These are phyloP conservation scores for Cyphomyrus discorhynchus DNA, from an alignment of 2,113 vertebrate species.

Conservation along the genomic window DNA sequence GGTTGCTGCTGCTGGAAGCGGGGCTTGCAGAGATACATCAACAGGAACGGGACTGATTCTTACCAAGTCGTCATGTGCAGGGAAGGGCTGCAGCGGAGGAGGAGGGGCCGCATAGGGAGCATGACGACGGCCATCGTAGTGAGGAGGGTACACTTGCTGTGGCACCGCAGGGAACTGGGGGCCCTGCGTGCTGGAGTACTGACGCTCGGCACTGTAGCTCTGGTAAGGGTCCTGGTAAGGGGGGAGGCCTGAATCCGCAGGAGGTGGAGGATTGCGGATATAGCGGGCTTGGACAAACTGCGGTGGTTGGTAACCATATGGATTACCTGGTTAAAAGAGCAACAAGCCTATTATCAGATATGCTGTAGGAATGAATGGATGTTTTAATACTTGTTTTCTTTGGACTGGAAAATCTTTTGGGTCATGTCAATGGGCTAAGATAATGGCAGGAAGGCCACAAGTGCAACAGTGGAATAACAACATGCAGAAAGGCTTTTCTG, in stretches of 20 bases:
- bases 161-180: constrained; percentile 70
- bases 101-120: constrained; percentile 70
- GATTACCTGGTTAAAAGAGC: constrained; percentile 65
- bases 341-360: not conserved
- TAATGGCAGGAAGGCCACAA: not conserved
- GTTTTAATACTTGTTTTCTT: not conserved
- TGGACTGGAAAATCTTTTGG: not conserved
- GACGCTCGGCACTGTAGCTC: constrained; percentile 75
- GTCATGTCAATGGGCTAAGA: not conserved
- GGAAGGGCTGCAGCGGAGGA: constrained; percentile 71
- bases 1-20: constrained; percentile 51
- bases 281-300: constrained; percentile 76
- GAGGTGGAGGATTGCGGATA: constrained; percentile 58
- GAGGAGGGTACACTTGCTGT: constrained; percentile 68
- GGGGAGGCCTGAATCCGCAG: constrained; percentile 67
- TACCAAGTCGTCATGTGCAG: constrained; percentile 76
- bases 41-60: constrained; percentile 82
- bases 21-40: constrained; percentile 61
- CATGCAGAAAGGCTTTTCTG: not conserved
- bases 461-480: not conserved
- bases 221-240: constrained; percentile 82
- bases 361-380: not conserved
- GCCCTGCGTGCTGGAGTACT: constrained; percentile 68
- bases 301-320: constrained; percentile 72
- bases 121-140: constrained; percentile 74